phyloP scores from a whole-genome alignment of 2,797 vertebrate genomes.

The Myotis myotis region DNA sequence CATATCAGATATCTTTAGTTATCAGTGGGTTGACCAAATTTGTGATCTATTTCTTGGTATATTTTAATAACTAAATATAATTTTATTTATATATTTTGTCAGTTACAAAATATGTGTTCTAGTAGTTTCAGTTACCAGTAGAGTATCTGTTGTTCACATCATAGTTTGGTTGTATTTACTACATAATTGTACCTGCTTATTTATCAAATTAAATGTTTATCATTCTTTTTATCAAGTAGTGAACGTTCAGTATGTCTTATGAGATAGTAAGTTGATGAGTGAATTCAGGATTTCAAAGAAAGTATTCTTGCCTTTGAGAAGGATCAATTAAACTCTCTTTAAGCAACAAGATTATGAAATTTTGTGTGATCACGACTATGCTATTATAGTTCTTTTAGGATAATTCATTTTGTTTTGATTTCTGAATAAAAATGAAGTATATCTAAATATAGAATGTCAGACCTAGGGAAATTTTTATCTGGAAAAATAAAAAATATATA shows the following conservation, averaged over 20 bases:
- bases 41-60: background rate
- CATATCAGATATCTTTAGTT: background rate
- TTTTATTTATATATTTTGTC: constrained; percentile 32
- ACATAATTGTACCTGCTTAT: background rate
- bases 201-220: constrained; percentile 22
- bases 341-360: background rate
- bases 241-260: background rate
- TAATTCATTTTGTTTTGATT: constrained; percentile 42
- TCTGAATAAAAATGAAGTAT: constrained; percentile 22
- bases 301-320: background rate
- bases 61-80: background rate
- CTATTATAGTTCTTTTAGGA: background rate
- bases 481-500: background rate
- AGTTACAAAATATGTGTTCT: background rate
- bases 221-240: constrained; percentile 11
- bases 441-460: constrained; percentile 34
- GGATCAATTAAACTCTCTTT: background rate
- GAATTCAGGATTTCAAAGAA: background rate
- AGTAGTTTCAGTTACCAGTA: background rate
- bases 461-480: background rate
- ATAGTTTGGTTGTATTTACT: constrained; percentile 10
- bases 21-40: background rate
- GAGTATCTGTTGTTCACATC: constrained; percentile 2
- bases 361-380: background rate
- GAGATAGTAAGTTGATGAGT: background rate